These are phyloP conservation scores for Autographa pulchrina DNA, from an alignment of 2,888 invertebrate species.

Conservation along the genomic window DNA sequence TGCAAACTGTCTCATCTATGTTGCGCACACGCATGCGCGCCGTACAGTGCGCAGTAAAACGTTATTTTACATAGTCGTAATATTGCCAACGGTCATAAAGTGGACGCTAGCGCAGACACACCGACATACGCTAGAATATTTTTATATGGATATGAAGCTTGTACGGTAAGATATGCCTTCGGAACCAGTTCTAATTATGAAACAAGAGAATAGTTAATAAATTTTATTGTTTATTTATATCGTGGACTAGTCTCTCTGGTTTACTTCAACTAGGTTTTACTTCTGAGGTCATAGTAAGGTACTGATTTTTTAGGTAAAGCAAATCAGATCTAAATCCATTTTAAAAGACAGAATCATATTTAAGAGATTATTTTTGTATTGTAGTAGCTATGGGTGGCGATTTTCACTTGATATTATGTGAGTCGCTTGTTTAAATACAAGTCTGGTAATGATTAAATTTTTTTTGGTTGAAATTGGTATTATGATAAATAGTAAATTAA, in stretches of 20 bases:
- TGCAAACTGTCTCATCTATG: constrained; percentile 58
- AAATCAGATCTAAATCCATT: background rate
- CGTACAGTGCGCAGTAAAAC: constrained; percentile 75
- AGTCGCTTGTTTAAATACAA: no score
- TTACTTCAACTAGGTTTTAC: background rate
- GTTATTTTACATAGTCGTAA: constrained; percentile 81
- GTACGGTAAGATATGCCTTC: background rate
- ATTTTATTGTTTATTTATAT: background rate
- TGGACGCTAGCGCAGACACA: constrained; percentile 61
- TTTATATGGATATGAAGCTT: constrained; percentile 41
- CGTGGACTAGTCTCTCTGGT: background rate
- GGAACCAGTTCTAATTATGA: background rate
- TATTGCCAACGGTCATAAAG: constrained; percentile 77
- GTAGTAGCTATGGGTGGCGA: no score
- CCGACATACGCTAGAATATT: constrained; percentile 60
- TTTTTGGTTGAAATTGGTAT: no score
- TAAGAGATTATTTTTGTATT: background rate
- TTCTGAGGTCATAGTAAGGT: background rate
- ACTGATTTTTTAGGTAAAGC: background rate
- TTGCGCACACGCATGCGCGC: constrained; percentile 64
- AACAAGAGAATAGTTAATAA: background rate
- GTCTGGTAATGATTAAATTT: no score
- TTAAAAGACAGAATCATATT: background rate
- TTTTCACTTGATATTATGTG: no score
- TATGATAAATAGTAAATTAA: no score